A percentile compares a stretch with the other conserved stretches of the same genome.
phyloP scores from a whole-genome alignment of 2,888 invertebrate genomes.

The Opisthograptis luteolata region DNA sequence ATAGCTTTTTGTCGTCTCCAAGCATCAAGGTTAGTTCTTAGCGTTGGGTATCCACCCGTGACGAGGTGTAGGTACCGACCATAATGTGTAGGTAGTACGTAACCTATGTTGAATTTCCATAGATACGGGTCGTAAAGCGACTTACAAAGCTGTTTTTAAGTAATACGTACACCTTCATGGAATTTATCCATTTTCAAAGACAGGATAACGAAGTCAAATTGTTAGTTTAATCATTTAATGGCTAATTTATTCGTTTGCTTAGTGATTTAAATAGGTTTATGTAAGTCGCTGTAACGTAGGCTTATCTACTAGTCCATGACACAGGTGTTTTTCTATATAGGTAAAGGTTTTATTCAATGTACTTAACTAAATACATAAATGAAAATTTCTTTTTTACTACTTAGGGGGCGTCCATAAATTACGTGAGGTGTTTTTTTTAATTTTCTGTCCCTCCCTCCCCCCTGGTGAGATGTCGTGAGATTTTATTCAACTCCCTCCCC shows the following conservation, averaged over 20 bases:
- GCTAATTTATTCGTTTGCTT: slow-evolving; percentile 16
- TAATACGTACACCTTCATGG: background rate
- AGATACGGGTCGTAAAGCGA: slow-evolving; percentile 18
- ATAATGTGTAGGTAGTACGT: slow-evolving; percentile 5
- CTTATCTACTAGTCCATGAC: too few species aligned
- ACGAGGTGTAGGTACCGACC: background rate
- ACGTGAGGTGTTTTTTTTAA: too few species aligned
- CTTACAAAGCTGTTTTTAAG: slow-evolving; percentile 15
- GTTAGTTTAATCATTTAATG: slow-evolving; percentile 10
- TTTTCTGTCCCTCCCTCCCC: too few species aligned
- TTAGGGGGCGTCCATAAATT: too few species aligned
- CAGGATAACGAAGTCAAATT: slow-evolving; percentile 7
- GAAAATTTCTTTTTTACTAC: too few species aligned
- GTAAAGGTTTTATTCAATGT: too few species aligned
- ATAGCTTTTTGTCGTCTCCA: too few species aligned
- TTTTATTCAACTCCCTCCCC: too few species aligned
- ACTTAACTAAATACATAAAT: too few species aligned
- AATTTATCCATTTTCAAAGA: slow-evolving; percentile 2
- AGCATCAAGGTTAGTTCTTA: slow-evolving; percentile 3
- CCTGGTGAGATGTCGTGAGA: too few species aligned
- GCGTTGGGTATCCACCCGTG: slow-evolving; percentile 3
- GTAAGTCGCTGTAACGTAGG: background rate
- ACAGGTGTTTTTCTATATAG: too few species aligned
- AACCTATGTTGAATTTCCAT: slow-evolving; percentile 21
- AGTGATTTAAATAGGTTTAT: slow-evolving; percentile 18